phyloP scores from a whole-genome alignment of 2,113 vertebrate genomes.

The Monarcha castaneiventris region DNA sequence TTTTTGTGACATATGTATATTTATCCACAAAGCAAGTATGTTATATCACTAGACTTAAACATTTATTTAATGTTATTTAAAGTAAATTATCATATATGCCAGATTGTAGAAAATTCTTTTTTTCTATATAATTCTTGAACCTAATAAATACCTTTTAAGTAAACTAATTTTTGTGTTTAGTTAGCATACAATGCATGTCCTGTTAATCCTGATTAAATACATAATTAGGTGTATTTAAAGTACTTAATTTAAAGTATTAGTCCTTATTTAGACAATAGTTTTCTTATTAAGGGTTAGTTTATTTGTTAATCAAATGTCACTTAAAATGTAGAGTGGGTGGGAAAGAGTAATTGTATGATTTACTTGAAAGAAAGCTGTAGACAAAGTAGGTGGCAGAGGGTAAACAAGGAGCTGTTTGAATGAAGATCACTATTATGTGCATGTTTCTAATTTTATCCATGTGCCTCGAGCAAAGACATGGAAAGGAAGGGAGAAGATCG shows the following conservation, averaged over 20 bases:
- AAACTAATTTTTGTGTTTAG: slow-evolving; percentile 8
- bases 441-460: slow-evolving; percentile 5
- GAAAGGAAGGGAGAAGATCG: not conserved
- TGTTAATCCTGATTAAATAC: slow-evolving; percentile 48
- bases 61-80: not conserved
- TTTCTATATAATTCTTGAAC: not conserved
- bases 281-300: slow-evolving; percentile 53
- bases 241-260: slow-evolving; percentile 48
- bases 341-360: slow-evolving; percentile 40
- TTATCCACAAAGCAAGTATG: not conserved
- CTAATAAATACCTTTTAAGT: not conserved
- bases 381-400: slow-evolving; percentile 24
- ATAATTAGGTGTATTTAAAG: slow-evolving; percentile 58
- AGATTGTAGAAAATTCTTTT: not conserved
- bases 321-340: slow-evolving; percentile 37
- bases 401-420: slow-evolving; percentile 26
- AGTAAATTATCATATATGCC: not conserved
- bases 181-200: slow-evolving; percentile 22
- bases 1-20: not conserved
- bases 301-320: slow-evolving; percentile 50
- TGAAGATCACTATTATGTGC: not conserved
- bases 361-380: slow-evolving; percentile 50
- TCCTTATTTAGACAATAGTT: slow-evolving; percentile 59
- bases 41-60: not conserved
- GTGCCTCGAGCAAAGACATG: not conserved